Evolutionary conservation across 2,888 invertebrate genomes (phyloP), one percentile per base, ranked within the genome.

Genomic region (Meta bourneti): DNA sequence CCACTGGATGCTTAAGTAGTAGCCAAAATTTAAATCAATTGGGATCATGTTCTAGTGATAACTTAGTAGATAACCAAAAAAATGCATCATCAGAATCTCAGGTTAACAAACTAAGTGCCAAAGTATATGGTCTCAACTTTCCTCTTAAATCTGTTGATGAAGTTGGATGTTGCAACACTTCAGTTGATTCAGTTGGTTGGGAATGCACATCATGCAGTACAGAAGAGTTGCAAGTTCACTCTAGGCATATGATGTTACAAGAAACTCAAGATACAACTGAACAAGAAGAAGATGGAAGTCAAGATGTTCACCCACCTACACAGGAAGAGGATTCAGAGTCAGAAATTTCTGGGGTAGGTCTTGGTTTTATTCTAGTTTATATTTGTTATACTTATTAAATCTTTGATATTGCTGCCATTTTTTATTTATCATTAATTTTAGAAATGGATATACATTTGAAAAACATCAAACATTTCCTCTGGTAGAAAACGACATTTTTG

Each of bases 31-130:
- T 83, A n/a, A 81, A 72, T n/a, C 75, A 85, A 34, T 16, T 89
- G n/a, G 61, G 71, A 16, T 77, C 70, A 13, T 85, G 84, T 69
- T 13, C 61, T 49, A 79, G 78, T n/a, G 91, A 84, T 49, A 80
- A 74, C 69, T 20, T 75, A 9, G n/a, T 69, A 69, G 91, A 91
- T 77, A 77, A 52, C 61, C 78, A 75, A 78, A 82, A 82, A 78
- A 84, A 74, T 80, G 54, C 74, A 54, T 52, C 81, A 7, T 80
- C 80, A 9, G 93, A 93, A n/a, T 93, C 94, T 72, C 94, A 95
- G 82, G 74, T 80, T 8, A 95, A 96, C 93, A 96, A 96, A 94
- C 95, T 97, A 19, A 96, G 96, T 94, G 96, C 96, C 0, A 97
- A 97, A 95, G 96, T 96, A 54, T 97, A 96, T 94, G 92, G 88